These are phyloP conservation scores for Encarsia formosa DNA, from an alignment of 2,888 invertebrate genomes.

Conservation along the genomic window DNA sequence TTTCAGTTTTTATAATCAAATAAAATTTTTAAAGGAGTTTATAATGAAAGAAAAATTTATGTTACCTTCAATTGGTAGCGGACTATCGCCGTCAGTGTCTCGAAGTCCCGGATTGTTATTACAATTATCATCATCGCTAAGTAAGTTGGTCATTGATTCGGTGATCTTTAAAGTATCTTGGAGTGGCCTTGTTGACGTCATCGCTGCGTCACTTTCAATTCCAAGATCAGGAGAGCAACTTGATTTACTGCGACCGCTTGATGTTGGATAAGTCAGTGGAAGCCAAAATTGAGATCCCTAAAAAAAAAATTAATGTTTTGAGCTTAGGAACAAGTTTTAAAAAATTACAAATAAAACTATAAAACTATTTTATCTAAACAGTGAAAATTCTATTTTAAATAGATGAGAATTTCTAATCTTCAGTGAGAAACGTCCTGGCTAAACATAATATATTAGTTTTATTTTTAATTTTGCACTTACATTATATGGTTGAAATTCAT, in stretches of 20 bases:
- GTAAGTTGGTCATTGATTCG: slow-evolving; percentile 48
- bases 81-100: slow-evolving; percentile 42
- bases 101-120: slow-evolving; percentile 31
- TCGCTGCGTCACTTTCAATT: slow-evolving; percentile 72
- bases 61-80: slow-evolving; percentile 45
- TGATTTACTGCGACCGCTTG: slow-evolving; percentile 45
- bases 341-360: too few species aligned
- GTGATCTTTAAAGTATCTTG: slow-evolving; percentile 48
- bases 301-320: too few species aligned
- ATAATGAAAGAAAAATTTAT: background rate
- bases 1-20: background rate
- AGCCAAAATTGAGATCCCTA: slow-evolving; percentile 46
- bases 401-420: too few species aligned
- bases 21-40: background rate
- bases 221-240: slow-evolving; percentile 76
- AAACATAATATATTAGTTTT: too few species aligned
- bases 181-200: slow-evolving; percentile 41
- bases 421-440: too few species aligned
- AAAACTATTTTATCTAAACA: background rate
- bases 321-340: too few species aligned
- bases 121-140: slow-evolving; percentile 45
- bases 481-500: slow-evolving; percentile 44
- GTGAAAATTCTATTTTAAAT: background rate
- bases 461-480: slow-evolving; percentile 36
- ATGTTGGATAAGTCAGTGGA: slow-evolving; percentile 39